Conservation (phyloP, 2,888 invertebrate species). For the Papilio elwesi region DNA sequence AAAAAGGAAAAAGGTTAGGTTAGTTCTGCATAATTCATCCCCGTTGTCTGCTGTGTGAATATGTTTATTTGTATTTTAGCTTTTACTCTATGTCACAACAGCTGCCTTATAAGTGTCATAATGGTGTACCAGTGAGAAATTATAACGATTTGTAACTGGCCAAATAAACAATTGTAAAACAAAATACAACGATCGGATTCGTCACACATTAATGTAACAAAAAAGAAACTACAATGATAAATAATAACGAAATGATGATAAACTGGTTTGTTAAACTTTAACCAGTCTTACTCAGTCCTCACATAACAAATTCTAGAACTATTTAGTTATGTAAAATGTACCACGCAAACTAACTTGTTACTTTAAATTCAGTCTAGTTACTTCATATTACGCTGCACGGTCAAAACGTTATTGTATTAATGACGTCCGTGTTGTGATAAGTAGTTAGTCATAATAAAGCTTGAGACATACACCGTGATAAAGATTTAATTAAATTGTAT, state of each 20-base stretch:
- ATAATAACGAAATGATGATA: neutral
- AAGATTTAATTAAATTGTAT: neutral
- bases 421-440: constrained; percentile 28
- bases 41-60: too few relatives aligned
- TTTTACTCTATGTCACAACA: too few relatives aligned
- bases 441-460: constrained; percentile 8
- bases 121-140: too few relatives aligned
- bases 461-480: neutral
- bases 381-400: constrained; percentile 20
- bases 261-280: neutral
- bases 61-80: too few relatives aligned
- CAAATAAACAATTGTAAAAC: too few relatives aligned
- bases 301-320: neutral
- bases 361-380: constrained; percentile 32
- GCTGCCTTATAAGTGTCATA: too few relatives aligned
- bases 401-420: constrained; percentile 32
- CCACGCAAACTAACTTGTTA: constrained; percentile 19
- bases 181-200: too few relatives aligned
- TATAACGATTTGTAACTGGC: too few relatives aligned
- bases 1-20: too few relatives aligned
- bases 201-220: too few relatives aligned
- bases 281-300: neutral
- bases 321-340: constrained; percentile 13
- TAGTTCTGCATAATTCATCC: too few relatives aligned
- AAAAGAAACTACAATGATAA: neutral